These are phyloP conservation scores for Acronicta leporina DNA, from an alignment of 2,888 invertebrate genomes.

Conservation along the genomic window DNA sequence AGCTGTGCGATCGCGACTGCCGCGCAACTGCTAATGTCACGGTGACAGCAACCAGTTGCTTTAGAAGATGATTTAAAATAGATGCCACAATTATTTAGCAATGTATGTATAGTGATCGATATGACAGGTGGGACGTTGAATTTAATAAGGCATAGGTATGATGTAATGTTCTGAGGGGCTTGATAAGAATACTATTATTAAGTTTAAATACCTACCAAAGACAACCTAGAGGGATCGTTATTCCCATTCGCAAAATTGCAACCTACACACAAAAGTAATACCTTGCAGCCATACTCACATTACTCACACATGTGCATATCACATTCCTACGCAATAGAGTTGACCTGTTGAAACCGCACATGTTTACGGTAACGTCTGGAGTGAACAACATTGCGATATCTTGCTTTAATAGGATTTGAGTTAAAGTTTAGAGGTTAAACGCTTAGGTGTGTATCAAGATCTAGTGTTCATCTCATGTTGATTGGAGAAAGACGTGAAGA, in stretches of 20 bases:
- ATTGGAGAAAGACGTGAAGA: background rate
- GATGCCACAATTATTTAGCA: constrained; percentile 26
- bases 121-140: constrained; percentile 8
- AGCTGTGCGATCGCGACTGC: constrained; percentile 8
- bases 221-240: no score
- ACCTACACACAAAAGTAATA: background rate
- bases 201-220: no score
- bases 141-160: constrained; percentile 12
- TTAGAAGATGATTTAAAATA: constrained; percentile 15
- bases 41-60: constrained; percentile 9
- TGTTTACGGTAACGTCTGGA: constrained; percentile 3
- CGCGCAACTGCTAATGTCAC: constrained; percentile 34
- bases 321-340: constrained; percentile 1
- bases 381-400: constrained; percentile 30
- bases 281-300: no score
- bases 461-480: background rate
- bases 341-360: constrained; percentile 36
- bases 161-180: constrained; percentile 13
- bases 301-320: background rate
- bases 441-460: constrained; percentile 4
- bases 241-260: background rate
- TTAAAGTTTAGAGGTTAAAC: constrained; percentile 32
- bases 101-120: constrained; percentile 6
- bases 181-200: no score
- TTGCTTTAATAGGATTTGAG: constrained; percentile 21